Conservation (phyloP, 2,797 vertebrate species). For the Hyperoplus lanceolatus region DNA sequence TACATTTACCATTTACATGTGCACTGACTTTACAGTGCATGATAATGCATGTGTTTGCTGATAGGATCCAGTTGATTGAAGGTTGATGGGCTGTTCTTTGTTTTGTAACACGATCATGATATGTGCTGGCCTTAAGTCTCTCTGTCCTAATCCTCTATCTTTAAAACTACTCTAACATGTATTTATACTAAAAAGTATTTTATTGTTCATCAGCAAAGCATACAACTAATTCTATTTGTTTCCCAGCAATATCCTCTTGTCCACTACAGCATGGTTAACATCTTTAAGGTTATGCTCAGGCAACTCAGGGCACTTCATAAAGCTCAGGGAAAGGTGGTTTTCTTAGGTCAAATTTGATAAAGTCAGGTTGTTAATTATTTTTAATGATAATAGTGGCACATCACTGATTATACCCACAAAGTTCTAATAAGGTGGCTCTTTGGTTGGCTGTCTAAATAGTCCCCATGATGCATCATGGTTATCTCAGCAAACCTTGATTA, state of each 20-base stretch:
- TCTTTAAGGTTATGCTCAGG: neutral
- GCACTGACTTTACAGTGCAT: no score
- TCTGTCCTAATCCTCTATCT: neutral
- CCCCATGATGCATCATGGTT: neutral
- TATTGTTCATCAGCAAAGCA: no score
- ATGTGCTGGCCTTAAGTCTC: conserved; percentile 8
- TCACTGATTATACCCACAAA: neutral
- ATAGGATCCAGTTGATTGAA: conserved; percentile 57
- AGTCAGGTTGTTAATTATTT: neutral
- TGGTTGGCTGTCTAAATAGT: neutral
- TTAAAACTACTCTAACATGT: neutral
- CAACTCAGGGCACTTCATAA: neutral
- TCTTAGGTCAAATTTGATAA: neutral
- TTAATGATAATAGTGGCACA: neutral
- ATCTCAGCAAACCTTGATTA: neutral
- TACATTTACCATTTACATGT: no score
- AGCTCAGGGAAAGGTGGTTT: neutral
- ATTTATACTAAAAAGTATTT: neutral
- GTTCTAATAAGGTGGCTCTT: neutral
- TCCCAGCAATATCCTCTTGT: neutral
- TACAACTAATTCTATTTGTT: no score
- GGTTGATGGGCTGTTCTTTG: conserved; percentile 39
- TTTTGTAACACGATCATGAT: conserved; percentile 53
- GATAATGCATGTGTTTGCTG: conserved; percentile 25
- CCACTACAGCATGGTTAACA: neutral